phyloP scores from a whole-genome alignment of 2,113 vertebrate genomes.

The Gopherus evgoodei region DNA sequence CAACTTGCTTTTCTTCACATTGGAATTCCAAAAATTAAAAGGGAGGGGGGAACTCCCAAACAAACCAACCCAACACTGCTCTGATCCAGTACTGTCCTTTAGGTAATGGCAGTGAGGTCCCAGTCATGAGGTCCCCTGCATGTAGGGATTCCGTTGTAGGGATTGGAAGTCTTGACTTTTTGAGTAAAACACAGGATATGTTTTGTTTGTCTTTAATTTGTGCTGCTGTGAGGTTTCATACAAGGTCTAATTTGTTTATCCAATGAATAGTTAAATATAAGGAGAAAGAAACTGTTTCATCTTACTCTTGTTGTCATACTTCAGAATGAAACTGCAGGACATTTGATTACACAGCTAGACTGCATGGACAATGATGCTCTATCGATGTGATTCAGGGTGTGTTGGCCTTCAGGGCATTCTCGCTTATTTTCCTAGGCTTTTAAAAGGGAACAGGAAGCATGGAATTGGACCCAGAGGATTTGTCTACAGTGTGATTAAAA shows the following conservation, averaged over 20 bases:
- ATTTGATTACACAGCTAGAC: background rate
- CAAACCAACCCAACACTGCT: background rate
- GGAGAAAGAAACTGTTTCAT: background rate
- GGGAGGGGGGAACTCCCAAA: too few species aligned
- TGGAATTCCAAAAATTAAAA: too few species aligned
- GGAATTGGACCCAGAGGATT: rapidly evolving
- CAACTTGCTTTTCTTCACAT: too few species aligned
- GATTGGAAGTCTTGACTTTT: background rate
- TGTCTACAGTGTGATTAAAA: background rate
- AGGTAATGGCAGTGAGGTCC: background rate
- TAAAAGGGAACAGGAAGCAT: background rate
- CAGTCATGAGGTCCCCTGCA: background rate
- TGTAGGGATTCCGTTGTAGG: background rate
- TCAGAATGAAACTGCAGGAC: background rate
- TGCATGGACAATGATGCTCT: rapidly evolving
- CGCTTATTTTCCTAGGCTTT: background rate
- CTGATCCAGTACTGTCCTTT: background rate
- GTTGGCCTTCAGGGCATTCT: background rate
- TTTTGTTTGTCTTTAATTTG: background rate
- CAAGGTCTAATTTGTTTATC: background rate
- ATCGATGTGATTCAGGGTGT: background rate
- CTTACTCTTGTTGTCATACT: background rate
- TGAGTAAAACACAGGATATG: background rate
- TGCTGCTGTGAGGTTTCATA: background rate
- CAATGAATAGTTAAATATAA: background rate